A percentile compares a stretch with the other conserved stretches of the same genome.
Conservation (phyloP, 2,888 invertebrate species). For the Unio delphinus region DNA sequence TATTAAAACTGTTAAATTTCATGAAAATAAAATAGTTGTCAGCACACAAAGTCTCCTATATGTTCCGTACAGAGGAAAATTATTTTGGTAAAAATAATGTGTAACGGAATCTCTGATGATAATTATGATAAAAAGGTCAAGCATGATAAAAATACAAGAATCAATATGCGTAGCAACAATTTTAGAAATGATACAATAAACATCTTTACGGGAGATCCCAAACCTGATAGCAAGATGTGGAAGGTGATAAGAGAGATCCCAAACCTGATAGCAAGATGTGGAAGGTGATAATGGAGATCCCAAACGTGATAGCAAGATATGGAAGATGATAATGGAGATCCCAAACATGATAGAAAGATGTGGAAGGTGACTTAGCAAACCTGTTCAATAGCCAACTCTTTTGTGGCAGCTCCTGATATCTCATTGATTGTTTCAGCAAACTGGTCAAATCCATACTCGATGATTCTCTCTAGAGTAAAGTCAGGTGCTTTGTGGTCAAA, state of each 20-base stretch:
- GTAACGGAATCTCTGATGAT: too few species aligned
- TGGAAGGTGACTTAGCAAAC: slow-evolving; percentile 21
- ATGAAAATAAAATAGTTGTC: too few species aligned
- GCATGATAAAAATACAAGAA: too few species aligned
- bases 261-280: neutral
- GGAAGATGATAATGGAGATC: neutral
- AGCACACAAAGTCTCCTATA: too few species aligned
- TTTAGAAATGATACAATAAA: neutral
- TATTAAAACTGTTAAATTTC: too few species aligned
- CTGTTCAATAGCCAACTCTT: slow-evolving; percentile 87
- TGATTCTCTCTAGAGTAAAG: slow-evolving; percentile 87
- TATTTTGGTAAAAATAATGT: too few species aligned
- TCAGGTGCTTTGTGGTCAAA: slow-evolving; percentile 85
- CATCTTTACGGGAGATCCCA: neutral
- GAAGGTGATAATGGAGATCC: neutral
- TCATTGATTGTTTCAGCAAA: slow-evolving; percentile 87
- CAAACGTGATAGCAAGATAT: too few species aligned
- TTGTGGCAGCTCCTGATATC: slow-evolving; percentile 88
- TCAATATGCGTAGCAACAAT: too few species aligned
- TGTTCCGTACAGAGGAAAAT: too few species aligned
- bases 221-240: neutral
- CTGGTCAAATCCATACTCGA: slow-evolving; percentile 86
- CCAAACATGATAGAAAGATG: too few species aligned
- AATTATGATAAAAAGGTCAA: too few species aligned
- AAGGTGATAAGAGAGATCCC: neutral